phyloP scores from a whole-genome alignment of 2,888 invertebrate species.

The Xestoiulus laeticollis region DNA sequence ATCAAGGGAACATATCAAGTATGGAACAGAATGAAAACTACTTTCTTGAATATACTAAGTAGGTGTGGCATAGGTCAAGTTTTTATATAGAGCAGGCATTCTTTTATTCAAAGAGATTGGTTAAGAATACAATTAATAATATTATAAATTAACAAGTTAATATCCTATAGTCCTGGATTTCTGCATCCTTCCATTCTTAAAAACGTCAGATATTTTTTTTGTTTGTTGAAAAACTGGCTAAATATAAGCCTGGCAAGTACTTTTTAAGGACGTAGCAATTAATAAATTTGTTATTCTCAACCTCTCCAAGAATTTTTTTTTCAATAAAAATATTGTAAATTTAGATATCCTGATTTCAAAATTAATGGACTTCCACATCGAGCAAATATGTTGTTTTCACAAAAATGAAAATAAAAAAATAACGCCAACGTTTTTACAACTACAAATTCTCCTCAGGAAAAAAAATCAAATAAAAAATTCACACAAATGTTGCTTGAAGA shows the following conservation, averaged over 20 bases:
- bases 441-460: background rate
- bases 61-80: slow-evolving; percentile 28
- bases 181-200: background rate
- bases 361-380: background rate
- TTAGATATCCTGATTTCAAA: background rate
- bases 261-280: background rate
- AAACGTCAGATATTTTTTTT: background rate
- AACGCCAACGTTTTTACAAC: background rate
- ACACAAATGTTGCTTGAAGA: background rate
- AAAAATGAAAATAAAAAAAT: background rate
- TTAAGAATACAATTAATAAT: background rate
- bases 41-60: slow-evolving; percentile 16
- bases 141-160: slow-evolving; percentile 30
- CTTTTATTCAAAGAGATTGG: slow-evolving; percentile 15
- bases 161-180: background rate
- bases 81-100: background rate
- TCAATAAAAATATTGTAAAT: too few relatives aligned
- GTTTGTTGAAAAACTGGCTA: background rate
- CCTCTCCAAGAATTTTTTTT: too few relatives aligned
- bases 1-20: background rate
- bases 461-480: background rate
- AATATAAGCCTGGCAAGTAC: background rate
- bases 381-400: background rate
- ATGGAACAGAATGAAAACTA: slow-evolving; percentile 23
- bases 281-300: background rate